Evolutionary conservation across 2,888 invertebrate species (phyloP).

Genomic region (Spodoptera littoralis): DNA sequence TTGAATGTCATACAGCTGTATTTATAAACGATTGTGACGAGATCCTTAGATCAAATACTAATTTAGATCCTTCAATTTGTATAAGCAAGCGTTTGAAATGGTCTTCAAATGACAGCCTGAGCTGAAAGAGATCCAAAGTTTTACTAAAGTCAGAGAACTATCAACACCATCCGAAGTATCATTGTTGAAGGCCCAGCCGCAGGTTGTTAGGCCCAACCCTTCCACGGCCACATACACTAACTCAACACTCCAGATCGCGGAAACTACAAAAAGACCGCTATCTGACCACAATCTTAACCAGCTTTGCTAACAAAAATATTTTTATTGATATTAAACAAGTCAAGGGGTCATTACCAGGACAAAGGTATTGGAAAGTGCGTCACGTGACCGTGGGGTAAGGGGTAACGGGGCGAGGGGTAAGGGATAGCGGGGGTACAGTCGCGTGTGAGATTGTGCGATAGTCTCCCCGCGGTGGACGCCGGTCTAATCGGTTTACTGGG

Average conservation of each 20-base stretch:
- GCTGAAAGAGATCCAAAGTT: background rate
- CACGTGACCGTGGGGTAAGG: constrained; percentile 62
- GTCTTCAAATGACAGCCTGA: background rate
- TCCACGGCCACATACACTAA: constrained; percentile 8
- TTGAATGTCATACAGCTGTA: background rate
- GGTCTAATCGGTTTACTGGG: constrained; percentile 85
- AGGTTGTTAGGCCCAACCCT: background rate
- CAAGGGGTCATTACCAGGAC: constrained; percentile 82
- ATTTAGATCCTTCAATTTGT: too few relatives aligned
- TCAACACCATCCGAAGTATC: background rate
- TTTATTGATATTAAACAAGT: constrained; percentile 75
- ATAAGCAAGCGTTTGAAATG: too few relatives aligned
- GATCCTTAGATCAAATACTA: too few relatives aligned
- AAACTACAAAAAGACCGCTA: constrained; percentile 10
- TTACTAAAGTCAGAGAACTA: too few relatives aligned
- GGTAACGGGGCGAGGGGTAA: constrained; percentile 23
- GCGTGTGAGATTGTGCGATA: constrained; percentile 83
- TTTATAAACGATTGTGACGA: too few relatives aligned
- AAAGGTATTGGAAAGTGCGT: constrained; percentile 73
- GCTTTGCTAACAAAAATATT: constrained; percentile 47
- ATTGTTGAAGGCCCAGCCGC: too few relatives aligned
- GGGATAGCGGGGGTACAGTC: constrained; percentile 55
- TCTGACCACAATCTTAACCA: constrained; percentile 41
- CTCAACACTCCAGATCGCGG: constrained; percentile 7
- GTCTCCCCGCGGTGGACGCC: constrained; percentile 68